These are phyloP conservation scores for Phaenicophaeus curvirostris DNA, from an alignment of 2,797 vertebrate genomes.

Conservation along the genomic window DNA sequence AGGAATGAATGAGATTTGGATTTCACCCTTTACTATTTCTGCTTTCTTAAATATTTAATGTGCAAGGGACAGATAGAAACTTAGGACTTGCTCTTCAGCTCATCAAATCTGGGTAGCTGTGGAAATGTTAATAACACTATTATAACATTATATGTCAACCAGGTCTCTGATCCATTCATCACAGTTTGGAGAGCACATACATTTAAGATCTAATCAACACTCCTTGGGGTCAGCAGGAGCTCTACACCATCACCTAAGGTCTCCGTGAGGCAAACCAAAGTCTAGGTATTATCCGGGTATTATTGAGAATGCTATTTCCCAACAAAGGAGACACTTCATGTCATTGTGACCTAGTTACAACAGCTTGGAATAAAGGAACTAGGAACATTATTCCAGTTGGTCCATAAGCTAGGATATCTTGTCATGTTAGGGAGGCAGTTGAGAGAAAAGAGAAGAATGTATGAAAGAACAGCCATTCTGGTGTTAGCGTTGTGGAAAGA, in stretches of 20 bases:
- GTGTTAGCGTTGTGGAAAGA: not conserved
- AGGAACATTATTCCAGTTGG: not conserved
- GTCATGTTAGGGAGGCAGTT: not conserved
- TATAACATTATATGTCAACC: not conserved
- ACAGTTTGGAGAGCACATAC: not conserved
- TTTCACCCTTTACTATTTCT: slow-evolving; percentile 19
- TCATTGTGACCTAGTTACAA: not conserved
- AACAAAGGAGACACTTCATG: not conserved
- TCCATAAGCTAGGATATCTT: not conserved
- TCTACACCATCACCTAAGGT: not conserved
- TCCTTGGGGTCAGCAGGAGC: not conserved
- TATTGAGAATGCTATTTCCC: not conserved
- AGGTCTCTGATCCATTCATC: not conserved
- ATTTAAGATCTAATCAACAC: not conserved
- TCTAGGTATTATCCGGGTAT: not conserved
- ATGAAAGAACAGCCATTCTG: not conserved
- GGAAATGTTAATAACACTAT: not conserved
- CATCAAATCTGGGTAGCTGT: not conserved
- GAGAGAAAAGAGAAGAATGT: not conserved
- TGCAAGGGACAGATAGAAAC: not conserved
- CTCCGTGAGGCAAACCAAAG: not conserved
- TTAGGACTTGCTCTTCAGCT: not conserved
- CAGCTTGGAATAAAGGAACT: not conserved
- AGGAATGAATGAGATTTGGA: not conserved
- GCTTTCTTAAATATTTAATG: not conserved